Percentiles rank a stretch among this genome's conserved stretches.
phyloP scores from a whole-genome alignment of 2,113 vertebrate species.

The Heterochromis multidens region DNA sequence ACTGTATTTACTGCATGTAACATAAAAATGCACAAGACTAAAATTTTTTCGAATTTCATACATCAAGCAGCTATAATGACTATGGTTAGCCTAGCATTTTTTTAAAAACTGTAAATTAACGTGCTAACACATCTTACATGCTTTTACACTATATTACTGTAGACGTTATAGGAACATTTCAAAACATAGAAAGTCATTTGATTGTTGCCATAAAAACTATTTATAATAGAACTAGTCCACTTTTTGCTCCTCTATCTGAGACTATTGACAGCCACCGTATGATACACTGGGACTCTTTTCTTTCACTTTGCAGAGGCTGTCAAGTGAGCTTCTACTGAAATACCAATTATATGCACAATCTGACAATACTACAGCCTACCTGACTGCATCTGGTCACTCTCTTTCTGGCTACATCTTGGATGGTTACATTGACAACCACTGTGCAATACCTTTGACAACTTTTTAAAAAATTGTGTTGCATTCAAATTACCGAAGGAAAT shows the following conservation, averaged over 20 bases:
- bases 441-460: conserved; percentile 19
- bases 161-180: background rate
- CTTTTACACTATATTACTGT: background rate
- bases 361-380: conserved; percentile 29
- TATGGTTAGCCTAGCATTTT: background rate
- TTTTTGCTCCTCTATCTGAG: background rate
- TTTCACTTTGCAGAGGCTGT: conserved; percentile 10
- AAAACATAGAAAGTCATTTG: background rate
- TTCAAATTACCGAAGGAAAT: background rate
- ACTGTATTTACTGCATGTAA: background rate
- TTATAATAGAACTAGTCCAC: background rate
- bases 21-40: background rate
- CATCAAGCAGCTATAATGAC: background rate
- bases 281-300: conserved; percentile 2
- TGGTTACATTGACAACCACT: conserved; percentile 8
- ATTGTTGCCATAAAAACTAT: background rate
- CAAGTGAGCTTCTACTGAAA: conserved; percentile 31
- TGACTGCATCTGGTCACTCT: conserved; percentile 16
- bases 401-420: background rate
- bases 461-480: background rate
- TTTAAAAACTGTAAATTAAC: background rate
- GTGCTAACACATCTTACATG: background rate
- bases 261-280: background rate
- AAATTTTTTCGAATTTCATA: background rate
- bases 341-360: conserved; percentile 30